These are phyloP conservation scores for Oxyura jamaicensis DNA, from an alignment of 2,113 vertebrate genomes.

Conservation along the genomic window DNA sequence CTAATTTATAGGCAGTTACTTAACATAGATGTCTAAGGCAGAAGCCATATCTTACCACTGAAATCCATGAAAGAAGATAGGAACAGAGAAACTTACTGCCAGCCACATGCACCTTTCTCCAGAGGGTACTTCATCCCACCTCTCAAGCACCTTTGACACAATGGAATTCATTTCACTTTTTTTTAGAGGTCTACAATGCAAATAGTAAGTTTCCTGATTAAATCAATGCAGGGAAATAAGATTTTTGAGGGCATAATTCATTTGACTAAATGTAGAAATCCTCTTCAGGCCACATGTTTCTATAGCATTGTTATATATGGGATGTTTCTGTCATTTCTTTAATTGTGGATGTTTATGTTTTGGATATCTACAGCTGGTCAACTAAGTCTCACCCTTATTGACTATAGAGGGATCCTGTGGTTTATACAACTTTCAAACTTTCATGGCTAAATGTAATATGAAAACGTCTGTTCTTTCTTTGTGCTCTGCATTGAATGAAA, in stretches of 20 bases:
- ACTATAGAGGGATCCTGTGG: neutral
- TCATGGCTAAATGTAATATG: neutral
- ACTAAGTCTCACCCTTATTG: neutral
- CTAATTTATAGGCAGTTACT: neutral
- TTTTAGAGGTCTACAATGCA: neutral
- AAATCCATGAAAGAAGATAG: neutral
- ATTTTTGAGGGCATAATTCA: neutral
- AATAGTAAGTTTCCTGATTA: neutral
- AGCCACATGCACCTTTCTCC: neutral
- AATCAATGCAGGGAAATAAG: neutral
- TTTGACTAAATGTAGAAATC: neutral
- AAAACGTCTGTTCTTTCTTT: neutral
- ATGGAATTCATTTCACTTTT: neutral
- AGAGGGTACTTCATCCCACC: rapidly evolving
- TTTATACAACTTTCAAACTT: neutral
- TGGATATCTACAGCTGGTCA: neutral
- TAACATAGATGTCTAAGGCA: neutral
- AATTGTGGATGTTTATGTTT: neutral
- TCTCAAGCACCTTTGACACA: neutral
- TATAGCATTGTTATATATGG: neutral
- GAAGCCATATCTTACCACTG: neutral
- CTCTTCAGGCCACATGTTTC: neutral
- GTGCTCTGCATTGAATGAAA: neutral
- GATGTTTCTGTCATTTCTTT: neutral
- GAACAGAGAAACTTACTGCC: neutral